Percentiles rank a stretch among this genome's conserved stretches.
Conservation (phyloP, 2,113 vertebrate species). For the Seriola aureovittata region DNA sequence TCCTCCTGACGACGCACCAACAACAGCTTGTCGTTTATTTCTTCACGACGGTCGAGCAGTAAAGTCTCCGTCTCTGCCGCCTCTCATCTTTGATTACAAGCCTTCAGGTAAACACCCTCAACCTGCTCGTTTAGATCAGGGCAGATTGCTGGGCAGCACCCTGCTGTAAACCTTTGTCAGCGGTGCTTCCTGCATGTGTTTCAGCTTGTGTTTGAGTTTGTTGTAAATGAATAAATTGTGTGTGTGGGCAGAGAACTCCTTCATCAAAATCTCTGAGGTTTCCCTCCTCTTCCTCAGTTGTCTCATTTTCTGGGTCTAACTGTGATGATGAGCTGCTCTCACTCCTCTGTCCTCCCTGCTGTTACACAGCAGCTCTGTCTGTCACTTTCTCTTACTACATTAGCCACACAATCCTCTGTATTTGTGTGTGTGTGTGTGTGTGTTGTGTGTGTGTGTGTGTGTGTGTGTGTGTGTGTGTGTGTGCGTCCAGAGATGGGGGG, state of each 20-base stretch:
- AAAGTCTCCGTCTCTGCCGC: conserved; percentile 32
- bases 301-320: background rate
- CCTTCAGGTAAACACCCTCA: conserved; percentile 64
- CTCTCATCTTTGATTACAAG: conserved; percentile 65
- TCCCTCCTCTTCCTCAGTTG: background rate
- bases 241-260: conserved; percentile 14
- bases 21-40: conserved; percentile 36
- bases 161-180: conserved; percentile 68
- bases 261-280: conserved; percentile 8
- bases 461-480: background rate
- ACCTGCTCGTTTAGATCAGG: conserved; percentile 74
- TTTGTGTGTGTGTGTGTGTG: conserved; percentile 14
- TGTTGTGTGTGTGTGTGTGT: background rate
- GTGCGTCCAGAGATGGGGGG: conserved; percentile 49
- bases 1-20: conserved; percentile 17
- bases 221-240: conserved; percentile 37
- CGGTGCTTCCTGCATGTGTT: conserved; percentile 45
- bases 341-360: conserved; percentile 60
- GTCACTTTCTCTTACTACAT: conserved; percentile 75
- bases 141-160: conserved; percentile 54
- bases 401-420: conserved; percentile 58
- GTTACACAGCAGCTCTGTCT: conserved; percentile 76
- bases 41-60: conserved; percentile 52
- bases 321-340: conserved; percentile 17
- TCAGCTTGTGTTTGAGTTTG: conserved; percentile 46